These are phyloP conservation scores for Euschistus heros DNA, from an alignment of 1,140 invertebrate genomes.

Conservation along the genomic window DNA sequence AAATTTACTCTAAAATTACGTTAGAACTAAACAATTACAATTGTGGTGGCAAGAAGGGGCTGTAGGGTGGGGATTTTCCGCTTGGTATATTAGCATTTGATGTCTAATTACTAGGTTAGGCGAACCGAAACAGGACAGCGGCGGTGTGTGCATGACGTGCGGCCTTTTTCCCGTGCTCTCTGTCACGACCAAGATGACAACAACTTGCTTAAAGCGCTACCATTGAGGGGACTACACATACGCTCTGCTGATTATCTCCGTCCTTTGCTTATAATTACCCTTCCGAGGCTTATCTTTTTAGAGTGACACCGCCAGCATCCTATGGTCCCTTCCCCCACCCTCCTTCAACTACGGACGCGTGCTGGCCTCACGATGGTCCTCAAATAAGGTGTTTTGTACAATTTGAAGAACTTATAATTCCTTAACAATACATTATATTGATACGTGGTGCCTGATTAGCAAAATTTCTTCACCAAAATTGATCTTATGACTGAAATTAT, in stretches of 20 bases:
- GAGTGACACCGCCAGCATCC: constrained; percentile 7
- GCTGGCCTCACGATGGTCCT: too few species aligned
- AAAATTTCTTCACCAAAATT: too few species aligned
- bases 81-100: constrained; percentile 27
- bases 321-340: too few species aligned
- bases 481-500: too few species aligned
- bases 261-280: constrained; percentile 7
- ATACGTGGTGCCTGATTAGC: too few species aligned
- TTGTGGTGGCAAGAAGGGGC: constrained; percentile 20
- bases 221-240: constrained; percentile 1
- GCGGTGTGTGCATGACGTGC: constrained; percentile 23
- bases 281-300: background rate
- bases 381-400: too few species aligned
- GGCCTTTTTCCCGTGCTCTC: constrained; percentile 15
- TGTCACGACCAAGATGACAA: constrained; percentile 25
- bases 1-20: constrained; percentile 26
- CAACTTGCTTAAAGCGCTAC: constrained; percentile 16
- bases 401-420: too few species aligned
- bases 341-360: too few species aligned
- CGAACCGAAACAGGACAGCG: constrained; percentile 26
- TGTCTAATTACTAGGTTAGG: constrained; percentile 27
- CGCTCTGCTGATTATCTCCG: constrained; percentile 6
- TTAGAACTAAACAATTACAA: constrained; percentile 28
- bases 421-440: too few species aligned
- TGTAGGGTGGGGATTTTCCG: constrained; percentile 23